phyloP scores from a whole-genome alignment of 2,888 invertebrate species.

The Ceramica pisi region DNA sequence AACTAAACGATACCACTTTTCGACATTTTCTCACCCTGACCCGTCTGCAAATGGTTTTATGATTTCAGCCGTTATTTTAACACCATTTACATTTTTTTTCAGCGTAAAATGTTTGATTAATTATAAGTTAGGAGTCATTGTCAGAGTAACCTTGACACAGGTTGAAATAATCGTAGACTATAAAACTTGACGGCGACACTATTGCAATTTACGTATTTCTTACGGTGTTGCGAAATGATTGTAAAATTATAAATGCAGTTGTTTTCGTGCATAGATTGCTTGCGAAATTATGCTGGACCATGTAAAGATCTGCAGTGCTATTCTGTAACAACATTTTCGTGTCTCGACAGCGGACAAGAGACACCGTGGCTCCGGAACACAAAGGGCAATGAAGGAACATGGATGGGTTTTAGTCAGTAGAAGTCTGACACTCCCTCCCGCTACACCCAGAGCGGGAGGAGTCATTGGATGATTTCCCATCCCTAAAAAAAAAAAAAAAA shows the following conservation, averaged over 20 bases:
- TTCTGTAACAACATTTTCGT: no score
- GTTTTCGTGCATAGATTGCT: constrained; percentile 16
- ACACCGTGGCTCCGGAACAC: no score
- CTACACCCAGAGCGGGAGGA: no score
- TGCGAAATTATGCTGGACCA: neutral
- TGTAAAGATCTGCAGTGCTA: neutral
- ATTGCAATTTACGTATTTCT: constrained; percentile 67
- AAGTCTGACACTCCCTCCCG: no score
- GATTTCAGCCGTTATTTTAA: constrained; percentile 60
- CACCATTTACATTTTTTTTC: constrained; percentile 52
- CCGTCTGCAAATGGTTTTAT: constrained; percentile 63
- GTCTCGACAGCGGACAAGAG: no score
- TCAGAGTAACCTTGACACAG: constrained; percentile 73
- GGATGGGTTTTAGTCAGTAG: no score
- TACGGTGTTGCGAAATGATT: constrained; percentile 44
- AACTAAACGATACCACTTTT: constrained; percentile 43
- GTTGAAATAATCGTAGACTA: constrained; percentile 60
- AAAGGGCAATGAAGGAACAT: no score
- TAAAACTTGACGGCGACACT: constrained; percentile 68
- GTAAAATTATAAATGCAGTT: constrained; percentile 28
- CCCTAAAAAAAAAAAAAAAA: no score
- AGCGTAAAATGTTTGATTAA: constrained; percentile 57
- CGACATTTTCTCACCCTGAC: constrained; percentile 58
- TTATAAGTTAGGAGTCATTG: constrained; percentile 62
- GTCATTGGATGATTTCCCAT: no score